Evolutionary conservation across 2,888 invertebrate genomes (phyloP).

Genomic region (Psococerastis gibbosa): DNA sequence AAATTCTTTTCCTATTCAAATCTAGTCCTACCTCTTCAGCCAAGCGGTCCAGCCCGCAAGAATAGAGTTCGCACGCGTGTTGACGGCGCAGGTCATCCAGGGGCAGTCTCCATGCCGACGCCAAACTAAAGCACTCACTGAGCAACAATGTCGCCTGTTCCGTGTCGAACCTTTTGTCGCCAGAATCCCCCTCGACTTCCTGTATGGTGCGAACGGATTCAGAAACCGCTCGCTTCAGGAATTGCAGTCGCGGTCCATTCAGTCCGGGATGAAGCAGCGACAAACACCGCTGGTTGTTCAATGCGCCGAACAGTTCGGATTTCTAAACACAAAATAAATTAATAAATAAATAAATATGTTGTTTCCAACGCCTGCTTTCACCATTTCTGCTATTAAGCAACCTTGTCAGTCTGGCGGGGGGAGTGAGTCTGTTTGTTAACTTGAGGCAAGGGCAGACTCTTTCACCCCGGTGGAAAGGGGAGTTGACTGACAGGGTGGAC

Average conservation of each 20-base stretch:
- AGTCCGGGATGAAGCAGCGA: neutral
- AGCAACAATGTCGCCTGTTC: constrained; percentile 39
- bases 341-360: too few species aligned
- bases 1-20: too few species aligned
- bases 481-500: too few species aligned
- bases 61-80: constrained; percentile 48
- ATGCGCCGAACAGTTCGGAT: neutral
- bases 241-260: neutral
- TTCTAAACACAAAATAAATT: neutral
- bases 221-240: constrained; percentile 46
- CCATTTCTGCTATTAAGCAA: too few species aligned
- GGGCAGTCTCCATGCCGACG: constrained; percentile 59
- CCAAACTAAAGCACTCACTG: constrained; percentile 46
- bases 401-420: too few species aligned
- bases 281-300: neutral
- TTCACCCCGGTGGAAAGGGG: too few species aligned
- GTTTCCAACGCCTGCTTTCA: too few species aligned
- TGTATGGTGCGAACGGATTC: constrained; percentile 54
- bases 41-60: constrained; percentile 35
- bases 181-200: constrained; percentile 27
- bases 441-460: too few species aligned
- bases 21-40: constrained; percentile 34
- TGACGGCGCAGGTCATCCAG: constrained; percentile 52
- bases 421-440: too few species aligned
- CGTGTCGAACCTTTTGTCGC: constrained; percentile 10